These are phyloP conservation scores for Tetranychus urticae DNA, from an alignment of 1,140 invertebrate genomes.

Conservation along the genomic window DNA sequence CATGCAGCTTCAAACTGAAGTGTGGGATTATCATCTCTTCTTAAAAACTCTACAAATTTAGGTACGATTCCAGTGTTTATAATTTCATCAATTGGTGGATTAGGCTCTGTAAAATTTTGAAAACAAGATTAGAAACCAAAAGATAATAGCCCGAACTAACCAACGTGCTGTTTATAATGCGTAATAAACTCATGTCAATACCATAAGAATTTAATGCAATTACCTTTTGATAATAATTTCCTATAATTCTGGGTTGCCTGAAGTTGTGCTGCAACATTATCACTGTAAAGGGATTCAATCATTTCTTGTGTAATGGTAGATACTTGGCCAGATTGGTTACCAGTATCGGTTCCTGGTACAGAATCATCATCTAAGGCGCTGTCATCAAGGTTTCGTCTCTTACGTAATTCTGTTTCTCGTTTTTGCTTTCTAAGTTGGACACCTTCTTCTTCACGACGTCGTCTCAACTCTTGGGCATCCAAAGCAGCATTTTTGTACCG, in stretches of 20 bases:
- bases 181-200: too few species aligned
- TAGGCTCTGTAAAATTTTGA: conserved; percentile 40
- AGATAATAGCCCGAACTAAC: too few species aligned
- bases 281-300: conserved; percentile 53
- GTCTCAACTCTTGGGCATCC: conserved; percentile 68
- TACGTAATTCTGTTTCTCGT: conserved; percentile 38
- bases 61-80: conserved; percentile 87
- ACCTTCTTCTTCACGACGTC: conserved; percentile 81
- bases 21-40: conserved; percentile 49
- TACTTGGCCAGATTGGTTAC: not conserved
- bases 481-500: conserved; percentile 83
- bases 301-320: conserved; percentile 40
- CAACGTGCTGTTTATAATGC: too few species aligned
- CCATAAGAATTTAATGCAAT: not conserved
- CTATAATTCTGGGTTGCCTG: conserved; percentile 79
- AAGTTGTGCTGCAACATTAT: conserved; percentile 52
- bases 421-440: conserved; percentile 87
- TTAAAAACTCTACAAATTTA: conserved; percentile 77
- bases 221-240: conserved; percentile 58
- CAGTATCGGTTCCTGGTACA: not conserved
- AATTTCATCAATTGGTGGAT: conserved; percentile 96
- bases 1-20: conserved; percentile 88
- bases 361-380: not conserved
- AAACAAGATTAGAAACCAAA: too few species aligned
- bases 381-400: conserved; percentile 24